phyloP scores from a whole-genome alignment of 2,113 vertebrate genomes.

The Apteryx mantelli region DNA sequence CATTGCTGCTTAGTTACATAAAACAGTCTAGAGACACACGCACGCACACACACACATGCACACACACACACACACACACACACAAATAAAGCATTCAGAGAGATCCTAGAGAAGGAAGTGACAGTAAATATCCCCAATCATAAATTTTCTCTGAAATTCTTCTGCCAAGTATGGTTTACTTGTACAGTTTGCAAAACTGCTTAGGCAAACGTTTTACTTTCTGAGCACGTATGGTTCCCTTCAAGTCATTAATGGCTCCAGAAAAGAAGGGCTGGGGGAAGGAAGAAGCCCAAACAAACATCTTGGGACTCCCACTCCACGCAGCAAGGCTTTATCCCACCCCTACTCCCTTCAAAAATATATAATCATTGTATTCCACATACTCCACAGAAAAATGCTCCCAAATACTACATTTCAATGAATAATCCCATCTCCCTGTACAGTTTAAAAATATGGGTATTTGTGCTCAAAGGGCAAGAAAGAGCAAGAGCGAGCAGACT shows the following conservation, averaged over 20 bases:
- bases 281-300: constrained; percentile 2
- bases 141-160: not conserved
- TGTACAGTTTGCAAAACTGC: not conserved
- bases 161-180: not conserved
- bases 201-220: not conserved
- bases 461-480: not conserved
- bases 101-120: not conserved
- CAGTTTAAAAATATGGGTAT: not conserved
- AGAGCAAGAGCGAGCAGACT: not conserved
- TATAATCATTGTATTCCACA: not conserved
- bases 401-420: no score
- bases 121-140: not conserved
- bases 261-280: not conserved
- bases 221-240: not conserved
- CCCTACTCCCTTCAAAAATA: not conserved
- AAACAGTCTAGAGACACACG: not conserved
- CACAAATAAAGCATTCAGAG: not conserved
- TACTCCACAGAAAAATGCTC: not conserved
- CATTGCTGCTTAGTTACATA: not conserved
- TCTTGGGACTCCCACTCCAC: not conserved
- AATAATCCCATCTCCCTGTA: not conserved
- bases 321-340: not conserved
- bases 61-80: not conserved
- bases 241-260: not conserved
- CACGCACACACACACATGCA: not conserved